phyloP scores from a whole-genome alignment of 2,888 invertebrate genomes.

The Cerastoderma edule region DNA sequence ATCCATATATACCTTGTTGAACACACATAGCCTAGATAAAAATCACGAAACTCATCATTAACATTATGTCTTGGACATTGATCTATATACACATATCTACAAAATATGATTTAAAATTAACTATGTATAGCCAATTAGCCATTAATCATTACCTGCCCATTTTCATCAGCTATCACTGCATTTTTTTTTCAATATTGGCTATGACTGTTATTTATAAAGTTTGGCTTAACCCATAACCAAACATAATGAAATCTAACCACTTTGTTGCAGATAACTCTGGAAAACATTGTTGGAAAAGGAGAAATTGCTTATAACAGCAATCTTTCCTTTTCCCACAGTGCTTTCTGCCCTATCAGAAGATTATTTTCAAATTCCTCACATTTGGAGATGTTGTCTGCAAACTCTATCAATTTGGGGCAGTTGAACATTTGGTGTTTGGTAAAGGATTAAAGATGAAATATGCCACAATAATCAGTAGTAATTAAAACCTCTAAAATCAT shows the following conservation, averaged over 20 bases:
- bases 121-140: not conserved
- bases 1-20: too few species aligned
- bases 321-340: conserved; percentile 5
- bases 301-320: conserved; percentile 3
- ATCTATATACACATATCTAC: too few species aligned
- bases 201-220: too few species aligned
- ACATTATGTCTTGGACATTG: too few species aligned
- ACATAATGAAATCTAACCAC: not conserved
- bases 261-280: not conserved
- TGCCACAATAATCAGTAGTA: not conserved
- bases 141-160: not conserved
- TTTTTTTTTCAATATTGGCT: too few species aligned
- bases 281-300: conserved; percentile 1
- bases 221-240: not conserved
- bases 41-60: too few species aligned
- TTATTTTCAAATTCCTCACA: too few species aligned
- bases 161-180: not conserved
- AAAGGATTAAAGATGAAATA: not conserved
- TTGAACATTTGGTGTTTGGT: not conserved
- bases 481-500: conserved; percentile 1
- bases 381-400: too few species aligned
- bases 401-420: not conserved
- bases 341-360: not conserved
- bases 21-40: too few species aligned
- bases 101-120: not conserved